Base-by-base conservation (phyloP, 2,888 invertebrate species). In the Diaperis boleti region DNA sequence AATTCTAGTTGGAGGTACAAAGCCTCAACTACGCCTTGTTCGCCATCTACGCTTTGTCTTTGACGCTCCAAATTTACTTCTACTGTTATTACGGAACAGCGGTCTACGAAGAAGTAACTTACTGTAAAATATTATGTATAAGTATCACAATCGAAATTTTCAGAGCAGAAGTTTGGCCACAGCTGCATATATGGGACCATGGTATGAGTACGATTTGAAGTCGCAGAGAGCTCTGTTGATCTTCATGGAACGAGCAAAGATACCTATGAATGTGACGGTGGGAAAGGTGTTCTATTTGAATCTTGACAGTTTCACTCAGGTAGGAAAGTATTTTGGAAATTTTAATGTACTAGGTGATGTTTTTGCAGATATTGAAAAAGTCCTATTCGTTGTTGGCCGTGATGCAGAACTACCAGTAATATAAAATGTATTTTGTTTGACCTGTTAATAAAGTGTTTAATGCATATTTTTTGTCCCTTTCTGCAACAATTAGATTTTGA, bases 121-220 rank as follows among this genome's bases (percentile, higher is more conserved):
- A 42, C 15, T 10, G n/a, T 39, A 3, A 4, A 3, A 33, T 37
- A 1, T 17, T 15, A 35, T 11, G 2, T n/a, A n/a, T n/a, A 18
- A 33, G 17, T 3, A 10, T 7, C 17, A 49, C 3, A 15, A 15
- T 50, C n/a, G 3, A n/a, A n/a, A n/a, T 14, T 65, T 69, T 64
- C 77, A 85, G 85, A 84, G 85, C 71, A 71, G 71, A 15, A 79
- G 74, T 52, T 68, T 85, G 66, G 73, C 73, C 3, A 29, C 29
- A 5, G 18, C 49, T 26, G 26, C 6, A 8, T 49, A 49, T 35
- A 6, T 49, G 18, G 26, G 49, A 5, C 8, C 5, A 1, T 49
- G 49, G 49, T 49, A 49, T 15, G 35, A 31, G 11, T 35, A 17
- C 18, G 31, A 33, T 33, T 1, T 18, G 7, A 35, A 35, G 7